A percentile compares a stretch with the other conserved stretches of the same genome.
Conservation (phyloP, 2,888 invertebrate species). For the Dascillus cervinus region DNA sequence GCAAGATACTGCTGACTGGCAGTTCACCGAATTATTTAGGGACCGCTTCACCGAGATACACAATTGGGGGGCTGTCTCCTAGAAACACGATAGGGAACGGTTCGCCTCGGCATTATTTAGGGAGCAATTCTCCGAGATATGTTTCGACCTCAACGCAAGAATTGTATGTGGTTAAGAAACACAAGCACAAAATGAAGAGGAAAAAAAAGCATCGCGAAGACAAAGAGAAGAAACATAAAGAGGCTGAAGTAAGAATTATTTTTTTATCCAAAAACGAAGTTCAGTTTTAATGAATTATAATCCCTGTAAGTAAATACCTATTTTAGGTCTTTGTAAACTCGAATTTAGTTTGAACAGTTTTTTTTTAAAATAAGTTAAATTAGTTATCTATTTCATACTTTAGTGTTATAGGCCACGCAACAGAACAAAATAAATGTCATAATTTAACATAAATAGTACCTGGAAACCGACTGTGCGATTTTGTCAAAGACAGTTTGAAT, state of each 20-base stretch:
- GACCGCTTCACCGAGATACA: constrained; percentile 33
- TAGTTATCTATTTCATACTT: too few species aligned
- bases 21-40: constrained; percentile 31
- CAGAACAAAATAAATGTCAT: too few species aligned
- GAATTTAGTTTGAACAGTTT: too few species aligned
- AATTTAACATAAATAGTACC: too few species aligned
- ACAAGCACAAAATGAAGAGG: constrained; percentile 59
- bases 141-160: constrained; percentile 34
- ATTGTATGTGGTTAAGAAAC: constrained; percentile 36
- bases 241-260: constrained; percentile 30
- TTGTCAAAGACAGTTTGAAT: too few species aligned
- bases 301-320: too few species aligned
- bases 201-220: constrained; percentile 68
- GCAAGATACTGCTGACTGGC: constrained; percentile 43
- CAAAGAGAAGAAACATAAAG: constrained; percentile 40
- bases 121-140: constrained; percentile 50
- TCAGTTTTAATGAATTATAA: too few species aligned
- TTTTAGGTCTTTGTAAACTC: too few species aligned
- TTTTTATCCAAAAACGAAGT: too few species aligned
- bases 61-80: constrained; percentile 41
- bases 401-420: too few species aligned
- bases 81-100: constrained; percentile 48
- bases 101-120: constrained; percentile 51
- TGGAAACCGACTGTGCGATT: too few species aligned
- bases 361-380: too few species aligned